phyloP scores from a whole-genome alignment of 2,113 vertebrate species.

The Phaethornis superciliosus region DNA sequence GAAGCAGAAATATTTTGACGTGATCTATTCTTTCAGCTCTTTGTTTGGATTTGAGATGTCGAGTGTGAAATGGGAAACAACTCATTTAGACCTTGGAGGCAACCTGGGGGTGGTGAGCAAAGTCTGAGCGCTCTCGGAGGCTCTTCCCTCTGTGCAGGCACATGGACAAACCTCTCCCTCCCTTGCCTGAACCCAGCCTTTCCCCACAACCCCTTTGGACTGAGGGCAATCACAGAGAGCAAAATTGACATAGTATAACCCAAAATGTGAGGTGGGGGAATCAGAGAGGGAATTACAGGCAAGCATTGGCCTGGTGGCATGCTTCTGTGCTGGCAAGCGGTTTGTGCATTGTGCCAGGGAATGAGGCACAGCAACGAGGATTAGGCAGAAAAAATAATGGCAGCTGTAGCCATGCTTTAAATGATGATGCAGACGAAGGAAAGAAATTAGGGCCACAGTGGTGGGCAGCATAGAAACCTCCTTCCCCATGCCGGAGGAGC shows the following conservation, averaged over 20 bases:
- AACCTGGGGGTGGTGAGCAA: neutral
- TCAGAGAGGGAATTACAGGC: rapidly evolving
- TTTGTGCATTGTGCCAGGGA: neutral
- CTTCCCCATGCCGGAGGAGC: neutral
- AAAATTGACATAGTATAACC: neutral
- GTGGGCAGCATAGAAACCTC: neutral
- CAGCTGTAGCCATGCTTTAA: neutral
- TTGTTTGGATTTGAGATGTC: constrained; percentile 48
- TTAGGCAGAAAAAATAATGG: neutral
- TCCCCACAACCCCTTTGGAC: neutral
- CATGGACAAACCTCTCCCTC: neutral
- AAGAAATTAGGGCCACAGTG: neutral
- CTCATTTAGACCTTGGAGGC: constrained; percentile 1
- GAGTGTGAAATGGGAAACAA: constrained; percentile 24
- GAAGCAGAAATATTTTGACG: constrained; percentile 60
- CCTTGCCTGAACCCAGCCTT: rapidly evolving
- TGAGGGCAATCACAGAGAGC: neutral
- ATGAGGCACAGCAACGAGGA: neutral
- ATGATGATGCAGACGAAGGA: rapidly evolving
- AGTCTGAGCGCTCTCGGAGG: neutral
- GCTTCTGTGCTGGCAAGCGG: neutral
- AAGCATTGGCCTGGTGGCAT: neutral
- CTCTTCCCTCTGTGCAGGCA: neutral
- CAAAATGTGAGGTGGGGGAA: neutral
- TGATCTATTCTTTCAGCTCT: constrained; percentile 43